Evolutionary conservation across 2,113 vertebrate species (phyloP), one percentile per base, ranked within the genome.

Genomic region (Xiphophorus maculatus): DNA sequence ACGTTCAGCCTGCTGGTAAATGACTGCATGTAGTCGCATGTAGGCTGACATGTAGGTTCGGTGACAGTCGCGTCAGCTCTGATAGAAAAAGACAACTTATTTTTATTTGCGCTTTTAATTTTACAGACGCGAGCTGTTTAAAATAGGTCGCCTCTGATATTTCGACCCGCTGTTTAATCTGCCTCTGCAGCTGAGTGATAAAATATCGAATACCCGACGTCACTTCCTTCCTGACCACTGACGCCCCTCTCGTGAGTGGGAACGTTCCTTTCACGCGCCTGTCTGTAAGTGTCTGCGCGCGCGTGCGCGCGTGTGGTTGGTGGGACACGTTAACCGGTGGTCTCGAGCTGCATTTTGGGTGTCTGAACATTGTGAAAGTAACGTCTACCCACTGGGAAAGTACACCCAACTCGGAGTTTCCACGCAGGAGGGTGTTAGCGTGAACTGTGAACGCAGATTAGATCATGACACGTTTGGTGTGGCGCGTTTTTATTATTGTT

Each of bases 351-450:
- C 5, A 25, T 17, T 48, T 17, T 30, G 30, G 15, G 5, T 30
- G 25, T 17, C 27, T 9, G 0, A 71, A 33, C n/a, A 3, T 40
- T 9, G 32, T 69, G 27, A 66, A 62, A 60, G 29, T 35, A 63
- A 67, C 5, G 10, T 37, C 89, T 68, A 70, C 88, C 91, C 84
- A 91, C 90, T 67, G 2, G 92, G 90, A 91, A 92, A 93, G 90
- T 90, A 88, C 91, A 33, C 60, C 2, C 28, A 71, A 6, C 25
- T 76, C 25, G 81, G 86, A 91, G 91, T 61, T 90, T 91, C 89
- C 90, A 89, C 81, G 64, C 76, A 82, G 37, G 37, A 13, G 75
- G 84, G 65, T 73, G 72, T 12, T 78, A 71, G 28, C 28, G 35
- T 76, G 0, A 66, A 61, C 19, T 28, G 33, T 66, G 6, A 58